Conservation (phyloP, 2,888 invertebrate genomes). For the Thereva unica region DNA sequence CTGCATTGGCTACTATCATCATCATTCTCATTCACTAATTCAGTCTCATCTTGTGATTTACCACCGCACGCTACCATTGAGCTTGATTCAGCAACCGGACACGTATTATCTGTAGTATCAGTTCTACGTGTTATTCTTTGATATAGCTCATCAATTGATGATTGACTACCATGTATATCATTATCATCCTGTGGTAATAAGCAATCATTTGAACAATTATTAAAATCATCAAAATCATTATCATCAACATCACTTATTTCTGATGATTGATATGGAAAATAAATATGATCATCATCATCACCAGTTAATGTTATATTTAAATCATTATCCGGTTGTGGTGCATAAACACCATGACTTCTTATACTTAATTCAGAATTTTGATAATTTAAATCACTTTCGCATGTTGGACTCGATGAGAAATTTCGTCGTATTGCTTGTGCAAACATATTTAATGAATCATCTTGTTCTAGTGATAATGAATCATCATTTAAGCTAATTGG, state of each 20-base stretch:
- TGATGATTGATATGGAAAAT: slow-evolving; percentile 56
- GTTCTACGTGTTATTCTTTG: slow-evolving; percentile 63
- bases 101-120: slow-evolving; percentile 2
- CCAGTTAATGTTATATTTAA: slow-evolving; percentile 60
- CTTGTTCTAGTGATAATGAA: slow-evolving; percentile 34
- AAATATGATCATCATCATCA: slow-evolving; percentile 50
- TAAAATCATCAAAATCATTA: slow-evolving; percentile 54
- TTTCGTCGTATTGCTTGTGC: slow-evolving; percentile 44
- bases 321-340: slow-evolving; percentile 64
- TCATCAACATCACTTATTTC: slow-evolving; percentile 56
- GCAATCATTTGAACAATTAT: slow-evolving; percentile 46
- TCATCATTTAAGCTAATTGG: slow-evolving; percentile 41
- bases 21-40: slow-evolving; percentile 47
- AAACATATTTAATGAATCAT: slow-evolving; percentile 45
- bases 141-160: slow-evolving; percentile 68
- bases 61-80: slow-evolving; percentile 18
- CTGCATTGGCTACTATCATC: slow-evolving; percentile 58
- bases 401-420: slow-evolving; percentile 56
- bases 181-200: slow-evolving; percentile 41
- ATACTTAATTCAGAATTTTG: slow-evolving; percentile 70
- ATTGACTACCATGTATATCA: slow-evolving; percentile 48
- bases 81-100: slow-evolving; percentile 18
- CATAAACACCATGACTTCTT: slow-evolving; percentile 66
- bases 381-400: slow-evolving; percentile 68
- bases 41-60: slow-evolving; percentile 42